Conservation (phyloP, 1,140 invertebrate genomes). For the Harpegnathos saltator region DNA sequence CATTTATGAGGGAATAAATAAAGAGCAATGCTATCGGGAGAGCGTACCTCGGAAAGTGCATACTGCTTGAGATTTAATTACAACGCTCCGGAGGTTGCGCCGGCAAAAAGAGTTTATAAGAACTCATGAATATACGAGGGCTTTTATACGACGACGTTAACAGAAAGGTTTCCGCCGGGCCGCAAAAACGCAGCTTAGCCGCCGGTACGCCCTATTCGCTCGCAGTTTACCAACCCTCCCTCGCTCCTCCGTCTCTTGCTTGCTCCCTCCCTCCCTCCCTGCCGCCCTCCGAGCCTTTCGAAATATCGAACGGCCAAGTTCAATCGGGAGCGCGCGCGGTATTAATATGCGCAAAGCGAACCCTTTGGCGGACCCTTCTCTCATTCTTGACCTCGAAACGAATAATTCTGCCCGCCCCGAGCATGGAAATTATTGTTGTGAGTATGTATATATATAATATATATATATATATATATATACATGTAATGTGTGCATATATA, state of each 20-base stretch:
- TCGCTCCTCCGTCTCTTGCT: too few species aligned
- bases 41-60: constrained; percentile 57
- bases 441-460: too few species aligned
- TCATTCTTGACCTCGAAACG: constrained; percentile 60
- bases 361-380: constrained; percentile 55
- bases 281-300: constrained; percentile 25
- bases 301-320: constrained; percentile 58
- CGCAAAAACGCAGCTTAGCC: constrained; percentile 54
- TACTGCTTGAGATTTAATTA: constrained; percentile 73
- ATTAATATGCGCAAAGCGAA: constrained; percentile 59
- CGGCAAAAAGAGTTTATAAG: constrained; percentile 66
- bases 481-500: too few species aligned
- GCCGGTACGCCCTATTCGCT: constrained; percentile 34
- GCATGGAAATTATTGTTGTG: constrained; percentile 12
- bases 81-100: constrained; percentile 60
- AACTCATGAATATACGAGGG: constrained; percentile 70
- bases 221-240: constrained; percentile 39
- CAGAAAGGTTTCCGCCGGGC: constrained; percentile 23
- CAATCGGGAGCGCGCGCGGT: constrained; percentile 55
- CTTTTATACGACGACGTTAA: constrained; percentile 65
- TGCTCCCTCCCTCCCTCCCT: too few species aligned
- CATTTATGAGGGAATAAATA: constrained; percentile 57
- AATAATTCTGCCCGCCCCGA: constrained; percentile 47
- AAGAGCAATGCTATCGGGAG: constrained; percentile 70
- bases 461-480: too few species aligned